Conservation (phyloP, 2,113 vertebrate species). For the Phycodurus eques region DNA sequence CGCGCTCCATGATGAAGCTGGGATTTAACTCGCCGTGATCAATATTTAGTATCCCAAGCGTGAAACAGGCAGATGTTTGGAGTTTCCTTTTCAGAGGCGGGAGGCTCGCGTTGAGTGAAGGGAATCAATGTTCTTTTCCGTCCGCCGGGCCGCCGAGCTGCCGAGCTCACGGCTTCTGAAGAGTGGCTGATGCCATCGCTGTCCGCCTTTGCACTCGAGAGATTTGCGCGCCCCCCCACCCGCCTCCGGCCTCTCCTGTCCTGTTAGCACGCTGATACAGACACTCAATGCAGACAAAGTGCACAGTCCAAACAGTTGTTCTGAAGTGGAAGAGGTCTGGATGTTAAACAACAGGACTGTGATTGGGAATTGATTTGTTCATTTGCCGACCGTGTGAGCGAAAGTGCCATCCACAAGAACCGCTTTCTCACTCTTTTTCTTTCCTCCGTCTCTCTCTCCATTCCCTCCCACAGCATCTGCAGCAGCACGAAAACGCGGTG, state of each 20-base stretch:
- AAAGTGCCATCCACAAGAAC: slow-evolving; percentile 70
- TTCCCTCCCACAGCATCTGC: slow-evolving; percentile 84
- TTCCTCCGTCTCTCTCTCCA: slow-evolving; percentile 25
- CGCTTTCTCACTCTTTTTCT: slow-evolving; percentile 43
- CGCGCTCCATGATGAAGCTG: slow-evolving; percentile 69
- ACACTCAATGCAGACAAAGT: slow-evolving; percentile 56
- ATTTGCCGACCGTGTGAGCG: slow-evolving; percentile 72
- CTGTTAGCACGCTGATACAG: slow-evolving; percentile 66
- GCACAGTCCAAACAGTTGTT: slow-evolving; percentile 67
- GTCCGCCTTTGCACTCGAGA: slow-evolving; percentile 47
- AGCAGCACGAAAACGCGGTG: slow-evolving; percentile 91
- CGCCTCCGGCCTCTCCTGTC: slow-evolving; percentile 56
- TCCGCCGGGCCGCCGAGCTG: slow-evolving; percentile 51
- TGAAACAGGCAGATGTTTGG: slow-evolving; percentile 95
- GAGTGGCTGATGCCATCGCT: slow-evolving; percentile 60
- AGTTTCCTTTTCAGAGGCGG: slow-evolving; percentile 84
- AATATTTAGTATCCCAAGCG: slow-evolving; percentile 94
- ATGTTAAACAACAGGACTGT: slow-evolving; percentile 75
- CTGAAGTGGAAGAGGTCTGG: slow-evolving; percentile 66
- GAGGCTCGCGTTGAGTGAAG: slow-evolving; percentile 79
- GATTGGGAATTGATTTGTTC: slow-evolving; percentile 79
- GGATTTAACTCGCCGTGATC: slow-evolving; percentile 85
- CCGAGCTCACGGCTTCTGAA: slow-evolving; percentile 52
- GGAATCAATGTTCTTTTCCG: slow-evolving; percentile 84
- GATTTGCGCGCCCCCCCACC: slow-evolving; percentile 35